Conservation (phyloP, 2,888 invertebrate genomes). For the Sicus ferrugineus region DNA sequence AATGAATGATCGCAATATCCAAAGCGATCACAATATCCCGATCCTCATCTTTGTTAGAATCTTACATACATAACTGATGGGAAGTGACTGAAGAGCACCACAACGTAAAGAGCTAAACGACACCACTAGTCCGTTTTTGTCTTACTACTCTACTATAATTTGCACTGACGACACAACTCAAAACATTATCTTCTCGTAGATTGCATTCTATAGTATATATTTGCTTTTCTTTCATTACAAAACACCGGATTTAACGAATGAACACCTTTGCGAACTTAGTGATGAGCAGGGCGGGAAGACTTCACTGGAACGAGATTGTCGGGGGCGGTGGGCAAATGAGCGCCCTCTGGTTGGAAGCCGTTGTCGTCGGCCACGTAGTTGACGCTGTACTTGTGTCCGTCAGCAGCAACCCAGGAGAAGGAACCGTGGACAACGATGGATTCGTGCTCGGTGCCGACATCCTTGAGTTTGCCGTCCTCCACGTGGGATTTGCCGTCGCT, state of each 20-base stretch:
- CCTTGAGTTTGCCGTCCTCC: conserved; percentile 46
- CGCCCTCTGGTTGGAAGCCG: conserved; percentile 65
- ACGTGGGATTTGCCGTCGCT: conserved; percentile 48
- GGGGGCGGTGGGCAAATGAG: conserved; percentile 48
- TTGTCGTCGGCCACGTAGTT: conserved; percentile 67
- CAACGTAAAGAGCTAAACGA: too few relatives aligned
- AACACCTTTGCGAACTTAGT: too few relatives aligned
- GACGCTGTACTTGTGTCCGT: conserved; percentile 60
- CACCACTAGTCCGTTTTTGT: too few relatives aligned
- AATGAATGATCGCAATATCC: too few relatives aligned
- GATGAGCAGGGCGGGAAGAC: neutral
- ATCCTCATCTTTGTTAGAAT: too few relatives aligned
- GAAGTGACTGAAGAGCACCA: too few relatives aligned
- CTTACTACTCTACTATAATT: too few relatives aligned
- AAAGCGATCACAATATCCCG: too few relatives aligned
- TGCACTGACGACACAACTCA: too few relatives aligned
- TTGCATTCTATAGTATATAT: neutral
- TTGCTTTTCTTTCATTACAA: neutral
- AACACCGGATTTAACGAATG: too few relatives aligned
- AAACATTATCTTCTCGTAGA: neutral
- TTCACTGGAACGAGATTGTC: neutral
- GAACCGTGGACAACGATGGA: conserved; percentile 49
- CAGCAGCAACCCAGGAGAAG: conserved; percentile 46
- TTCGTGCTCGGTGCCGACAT: conserved; percentile 44
- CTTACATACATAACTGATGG: too few relatives aligned